Evolutionary conservation across 2,888 invertebrate species (phyloP), one percentile per base, ranked within the genome.

Genomic region (Drosophila mulleri): DNA sequence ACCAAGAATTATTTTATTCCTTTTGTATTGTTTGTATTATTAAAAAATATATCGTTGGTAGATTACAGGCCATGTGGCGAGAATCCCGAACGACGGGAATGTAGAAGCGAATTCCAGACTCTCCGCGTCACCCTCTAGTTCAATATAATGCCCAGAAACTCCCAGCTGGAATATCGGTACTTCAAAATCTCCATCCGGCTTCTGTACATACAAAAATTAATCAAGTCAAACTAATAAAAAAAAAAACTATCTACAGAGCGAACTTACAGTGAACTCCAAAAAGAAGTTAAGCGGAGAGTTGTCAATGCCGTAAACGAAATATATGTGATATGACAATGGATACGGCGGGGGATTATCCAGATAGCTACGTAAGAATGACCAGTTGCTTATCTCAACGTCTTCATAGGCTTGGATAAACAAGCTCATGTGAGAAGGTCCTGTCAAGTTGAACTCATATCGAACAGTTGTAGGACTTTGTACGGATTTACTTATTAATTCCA

Each of bases 51-150:
- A 92, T 63, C 91, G 79, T 75, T 93, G 91, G 73, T 94, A 94
- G n/a, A 92, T 91, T 35, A 93, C 93, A n/a, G 94, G 92, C 93
- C 94, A 94, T 47, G 94, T 92, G 4, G 63, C 74, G 91, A 92
- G 16, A 93, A 91, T 62, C 0, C 93, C 89, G 93, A 94, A 94
- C n/a, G 92, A 82, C 1, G 94, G 94, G 80, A 53, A 66, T 14
- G 37, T 41, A 26, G 42, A 67, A 53, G 94, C 79, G 65, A 94
- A 93, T 18, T 91, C 75, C 53, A 90, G 71, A 72, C 93, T 93
- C 41, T 93, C 90, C 4, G 89, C 88, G 16, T 94, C 93, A 50
- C 93, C 92, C 2, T 88, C 72, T 67, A 93, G 91, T 16, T 56
- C 32, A 47, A 93, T 90, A 67, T 93, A 94, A 82, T 94, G 94